These are phyloP conservation scores for Neofelis nebulosa DNA, from an alignment of 2,113 vertebrate genomes.

Conservation along the genomic window DNA sequence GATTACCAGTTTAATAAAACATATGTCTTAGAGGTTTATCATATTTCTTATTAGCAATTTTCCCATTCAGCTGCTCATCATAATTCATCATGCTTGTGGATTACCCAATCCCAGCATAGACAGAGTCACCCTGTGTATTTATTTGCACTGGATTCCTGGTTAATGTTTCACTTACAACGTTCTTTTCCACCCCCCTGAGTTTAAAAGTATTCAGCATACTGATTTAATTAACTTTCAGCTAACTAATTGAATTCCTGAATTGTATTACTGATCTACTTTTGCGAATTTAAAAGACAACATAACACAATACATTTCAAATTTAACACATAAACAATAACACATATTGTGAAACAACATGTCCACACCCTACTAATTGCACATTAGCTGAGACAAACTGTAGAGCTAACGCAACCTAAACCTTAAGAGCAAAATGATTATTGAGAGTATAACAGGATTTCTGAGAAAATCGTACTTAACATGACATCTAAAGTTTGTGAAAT, in stretches of 20 bases:
- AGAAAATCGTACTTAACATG: background rate
- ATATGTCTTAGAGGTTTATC: background rate
- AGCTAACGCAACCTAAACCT: background rate
- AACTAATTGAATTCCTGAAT: background rate
- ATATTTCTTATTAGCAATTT: background rate
- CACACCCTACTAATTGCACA: background rate
- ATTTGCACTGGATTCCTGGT: background rate
- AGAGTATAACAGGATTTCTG: background rate
- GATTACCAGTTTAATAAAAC: background rate
- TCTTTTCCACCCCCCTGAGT: background rate
- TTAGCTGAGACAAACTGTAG: background rate
- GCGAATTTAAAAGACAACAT: background rate
- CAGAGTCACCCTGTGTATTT: background rate
- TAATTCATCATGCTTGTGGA: background rate
- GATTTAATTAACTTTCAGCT: constrained; percentile 9
- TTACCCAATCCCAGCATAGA: background rate
- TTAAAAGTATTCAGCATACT: constrained; percentile 1
- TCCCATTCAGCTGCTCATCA: background rate
- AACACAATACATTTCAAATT: background rate
- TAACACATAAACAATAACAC: background rate
- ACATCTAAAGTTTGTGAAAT: background rate
- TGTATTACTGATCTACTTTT: background rate
- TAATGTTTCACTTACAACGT: background rate
- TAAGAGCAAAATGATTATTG: background rate
- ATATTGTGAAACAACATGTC: background rate